Percentiles rank a stretch among this genome's conserved stretches.
phyloP scores from a whole-genome alignment of 2,888 invertebrate species.

The Anoplius nigerrimus region DNA sequence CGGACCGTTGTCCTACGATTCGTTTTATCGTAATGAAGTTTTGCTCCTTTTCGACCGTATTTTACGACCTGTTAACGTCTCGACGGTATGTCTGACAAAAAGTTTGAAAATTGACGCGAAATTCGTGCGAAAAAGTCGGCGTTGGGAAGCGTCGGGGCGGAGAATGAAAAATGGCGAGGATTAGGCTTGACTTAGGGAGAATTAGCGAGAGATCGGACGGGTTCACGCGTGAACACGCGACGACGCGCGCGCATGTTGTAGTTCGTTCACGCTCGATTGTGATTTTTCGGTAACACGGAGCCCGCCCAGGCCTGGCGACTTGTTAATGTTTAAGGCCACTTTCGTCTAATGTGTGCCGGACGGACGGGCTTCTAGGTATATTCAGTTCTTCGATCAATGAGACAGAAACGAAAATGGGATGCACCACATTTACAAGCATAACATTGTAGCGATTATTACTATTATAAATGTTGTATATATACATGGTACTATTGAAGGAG shows the following conservation, averaged over 20 bases:
- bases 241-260: slow-evolving; percentile 47
- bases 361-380: slow-evolving; percentile 30
- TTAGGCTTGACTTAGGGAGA: no score
- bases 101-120: no score
- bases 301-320: slow-evolving; percentile 50
- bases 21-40: no score
- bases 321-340: slow-evolving; percentile 51
- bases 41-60: no score
- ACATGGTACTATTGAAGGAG: slow-evolving; percentile 56
- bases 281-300: slow-evolving; percentile 49
- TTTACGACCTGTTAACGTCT: no score
- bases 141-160: no score
- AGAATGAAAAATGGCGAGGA: no score
- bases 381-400: slow-evolving; percentile 21
- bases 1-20: no score
- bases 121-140: no score
- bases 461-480: slow-evolving; percentile 70
- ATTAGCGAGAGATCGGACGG: no score
- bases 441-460: slow-evolving; percentile 53
- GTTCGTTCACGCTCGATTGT: slow-evolving; percentile 55
- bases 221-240: slow-evolving; percentile 35
- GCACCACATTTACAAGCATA: slow-evolving; percentile 55
- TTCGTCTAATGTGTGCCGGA: slow-evolving; percentile 6
- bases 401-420: slow-evolving; percentile 27
- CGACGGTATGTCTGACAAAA: no score